These are phyloP conservation scores for Teleogryllus occipitalis DNA, from an alignment of 1,140 invertebrate genomes.

Conservation along the genomic window DNA sequence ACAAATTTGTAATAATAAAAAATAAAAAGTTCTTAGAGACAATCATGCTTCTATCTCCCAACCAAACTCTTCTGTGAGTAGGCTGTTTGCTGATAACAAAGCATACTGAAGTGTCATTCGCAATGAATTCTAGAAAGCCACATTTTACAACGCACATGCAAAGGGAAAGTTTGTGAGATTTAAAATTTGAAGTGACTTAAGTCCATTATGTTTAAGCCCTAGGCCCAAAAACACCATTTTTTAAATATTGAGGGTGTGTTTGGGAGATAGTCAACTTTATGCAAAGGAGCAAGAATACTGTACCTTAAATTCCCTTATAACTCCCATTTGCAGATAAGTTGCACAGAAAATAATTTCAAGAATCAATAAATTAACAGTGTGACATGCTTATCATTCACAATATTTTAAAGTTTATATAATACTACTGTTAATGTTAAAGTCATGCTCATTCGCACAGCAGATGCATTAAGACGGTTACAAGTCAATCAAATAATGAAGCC, in stretches of 20 bases:
- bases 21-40: not conserved
- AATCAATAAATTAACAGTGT: conserved; percentile 1
- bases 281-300: conserved; percentile 3
- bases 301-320: conserved; percentile 5
- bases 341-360: conserved; percentile 5
- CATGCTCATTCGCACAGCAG: not conserved
- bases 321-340: not conserved
- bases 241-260: not conserved
- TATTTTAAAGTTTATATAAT: not conserved
- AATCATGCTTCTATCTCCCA: not conserved
- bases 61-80: not conserved
- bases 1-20: too few species aligned
- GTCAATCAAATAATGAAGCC: not conserved
- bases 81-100: not conserved
- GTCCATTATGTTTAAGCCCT: too few species aligned
- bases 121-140: not conserved
- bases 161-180: not conserved
- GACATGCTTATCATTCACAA: not conserved
- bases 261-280: not conserved
- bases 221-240: not conserved
- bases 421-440: not conserved
- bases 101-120: not conserved
- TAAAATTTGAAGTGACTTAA: too few species aligned
- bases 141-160: not conserved
- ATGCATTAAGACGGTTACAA: not conserved